Conservation (phyloP, 2,888 invertebrate species). For the Rotaria socialis region DNA sequence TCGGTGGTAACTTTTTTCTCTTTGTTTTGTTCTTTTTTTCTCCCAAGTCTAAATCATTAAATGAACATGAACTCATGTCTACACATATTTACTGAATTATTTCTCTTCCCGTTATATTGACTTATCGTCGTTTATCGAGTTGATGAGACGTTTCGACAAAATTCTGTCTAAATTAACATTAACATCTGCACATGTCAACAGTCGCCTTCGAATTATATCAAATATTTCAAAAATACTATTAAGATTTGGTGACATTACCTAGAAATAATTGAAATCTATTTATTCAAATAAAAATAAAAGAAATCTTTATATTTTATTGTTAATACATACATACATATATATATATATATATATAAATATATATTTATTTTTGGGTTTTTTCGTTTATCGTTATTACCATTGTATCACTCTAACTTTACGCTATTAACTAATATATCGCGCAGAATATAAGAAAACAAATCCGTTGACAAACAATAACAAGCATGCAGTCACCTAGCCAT, state of each 20-base stretch:
- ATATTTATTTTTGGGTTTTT: neutral
- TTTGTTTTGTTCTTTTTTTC: neutral
- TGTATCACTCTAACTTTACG: neutral
- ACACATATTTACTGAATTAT: neutral
- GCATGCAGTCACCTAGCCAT: neutral
- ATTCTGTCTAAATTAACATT: neutral
- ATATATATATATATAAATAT: neutral
- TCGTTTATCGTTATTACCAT: neutral
- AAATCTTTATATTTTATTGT: neutral
- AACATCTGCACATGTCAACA: neutral
- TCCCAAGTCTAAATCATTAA: neutral
- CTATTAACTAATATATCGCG: neutral
- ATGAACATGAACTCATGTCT: neutral
- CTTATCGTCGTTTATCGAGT: slow-evolving; percentile 17
- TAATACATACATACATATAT: neutral
- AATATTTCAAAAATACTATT: slow-evolving; percentile 34
- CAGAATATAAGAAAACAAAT: neutral
- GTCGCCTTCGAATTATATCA: slow-evolving; percentile 15
- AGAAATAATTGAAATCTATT: neutral
- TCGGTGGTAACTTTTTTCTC: neutral
- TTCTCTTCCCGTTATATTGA: neutral
- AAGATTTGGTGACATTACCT: slow-evolving; percentile 36
- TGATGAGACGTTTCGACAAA: neutral
- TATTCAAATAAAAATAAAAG: neutral
- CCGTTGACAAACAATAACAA: neutral